Evolutionary conservation across 2,888 invertebrate genomes (phyloP).

Genomic region (Thymelicus sylvestris): DNA sequence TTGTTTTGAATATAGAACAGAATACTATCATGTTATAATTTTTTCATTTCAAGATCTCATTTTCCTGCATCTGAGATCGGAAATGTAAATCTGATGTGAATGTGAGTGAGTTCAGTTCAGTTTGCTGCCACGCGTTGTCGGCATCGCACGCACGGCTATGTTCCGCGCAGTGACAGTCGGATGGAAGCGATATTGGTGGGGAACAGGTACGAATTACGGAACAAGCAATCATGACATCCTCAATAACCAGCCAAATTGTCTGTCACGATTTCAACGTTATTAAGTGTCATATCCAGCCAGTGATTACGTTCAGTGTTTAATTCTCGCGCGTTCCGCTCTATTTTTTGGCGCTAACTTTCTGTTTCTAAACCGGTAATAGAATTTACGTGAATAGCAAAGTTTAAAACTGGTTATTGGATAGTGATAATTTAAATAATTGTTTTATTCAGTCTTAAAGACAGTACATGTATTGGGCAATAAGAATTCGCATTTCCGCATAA

Average conservation of each 20-base stretch:
- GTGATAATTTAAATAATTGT: too few species aligned
- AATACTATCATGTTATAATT: constrained; percentile 35
- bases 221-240: constrained; percentile 71
- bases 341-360: constrained; percentile 30
- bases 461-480: constrained; percentile 42
- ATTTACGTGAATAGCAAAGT: background rate
- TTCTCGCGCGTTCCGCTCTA: constrained; percentile 32
- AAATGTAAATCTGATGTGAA: constrained; percentile 44
- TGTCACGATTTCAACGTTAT: constrained; percentile 48
- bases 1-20: constrained; percentile 32
- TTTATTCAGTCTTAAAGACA: background rate
- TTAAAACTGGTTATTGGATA: too few species aligned
- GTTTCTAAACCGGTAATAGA: constrained; percentile 22
- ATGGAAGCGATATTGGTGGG: constrained; percentile 83
- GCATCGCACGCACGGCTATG: constrained; percentile 72
- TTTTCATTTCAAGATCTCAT: background rate
- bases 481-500: constrained; percentile 31
- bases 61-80: constrained; percentile 12
- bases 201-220: constrained; percentile 73
- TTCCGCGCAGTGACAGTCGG: constrained; percentile 76
- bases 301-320: constrained; percentile 29
- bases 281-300: constrained; percentile 25
- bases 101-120: constrained; percentile 60
- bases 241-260: constrained; percentile 60
- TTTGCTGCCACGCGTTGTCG: constrained; percentile 71